phyloP scores from a whole-genome alignment of 2,888 invertebrate species.

The Anaspis maculata region DNA sequence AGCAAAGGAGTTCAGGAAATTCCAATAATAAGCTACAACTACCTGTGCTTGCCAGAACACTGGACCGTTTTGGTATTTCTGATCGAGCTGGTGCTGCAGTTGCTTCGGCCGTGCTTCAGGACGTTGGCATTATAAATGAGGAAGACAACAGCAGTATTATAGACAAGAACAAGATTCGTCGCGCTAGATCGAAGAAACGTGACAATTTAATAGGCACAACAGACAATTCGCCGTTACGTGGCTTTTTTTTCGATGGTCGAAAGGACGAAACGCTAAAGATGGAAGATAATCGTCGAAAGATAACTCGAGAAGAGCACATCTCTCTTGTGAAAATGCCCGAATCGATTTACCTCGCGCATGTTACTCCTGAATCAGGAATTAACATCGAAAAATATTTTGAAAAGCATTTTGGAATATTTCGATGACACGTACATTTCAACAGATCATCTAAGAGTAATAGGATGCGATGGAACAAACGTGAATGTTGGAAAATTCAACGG shows the following conservation, averaged over 20 bases:
- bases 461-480: neutral
- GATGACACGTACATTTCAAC: neutral
- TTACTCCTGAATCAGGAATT: no score
- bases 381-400: neutral
- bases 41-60: neutral
- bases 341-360: neutral
- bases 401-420: neutral
- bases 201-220: no score
- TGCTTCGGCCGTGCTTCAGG: constrained; percentile 9
- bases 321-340: neutral
- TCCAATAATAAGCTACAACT: no score
- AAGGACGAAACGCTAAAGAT: neutral
- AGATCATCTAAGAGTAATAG: neutral
- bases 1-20: no score
- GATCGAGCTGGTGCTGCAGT: constrained; percentile 10
- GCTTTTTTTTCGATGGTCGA: neutral
- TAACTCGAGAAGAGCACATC: neutral
- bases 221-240: neutral
- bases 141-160: neutral
- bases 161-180: neutral
- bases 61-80: constrained; percentile 2
- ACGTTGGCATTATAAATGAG: constrained; percentile 7
- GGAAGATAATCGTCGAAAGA: neutral
- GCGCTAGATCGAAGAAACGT: neutral
- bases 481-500: neutral